These are phyloP conservation scores for Entelurus aequoreus DNA, from an alignment of 2,113 vertebrate species.

Conservation along the genomic window DNA sequence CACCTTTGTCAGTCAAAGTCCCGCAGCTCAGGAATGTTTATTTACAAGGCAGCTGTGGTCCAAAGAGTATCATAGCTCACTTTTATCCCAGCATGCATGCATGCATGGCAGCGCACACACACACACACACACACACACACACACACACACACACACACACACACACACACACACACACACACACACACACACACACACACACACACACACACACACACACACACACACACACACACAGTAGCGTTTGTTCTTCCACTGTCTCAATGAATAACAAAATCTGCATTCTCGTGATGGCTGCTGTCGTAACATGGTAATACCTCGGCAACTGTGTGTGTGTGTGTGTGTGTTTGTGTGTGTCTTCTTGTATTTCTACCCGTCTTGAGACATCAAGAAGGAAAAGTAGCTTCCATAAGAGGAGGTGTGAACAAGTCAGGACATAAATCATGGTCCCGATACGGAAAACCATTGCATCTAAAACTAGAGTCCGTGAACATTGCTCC, in stretches of 20 bases:
- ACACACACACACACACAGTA: no score
- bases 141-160: no score
- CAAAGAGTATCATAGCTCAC: slow-evolving; percentile 25
- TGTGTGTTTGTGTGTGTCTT: neutral
- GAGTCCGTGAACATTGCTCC: no score
- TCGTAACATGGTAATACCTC: slow-evolving; percentile 11
- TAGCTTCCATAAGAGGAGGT: no score
- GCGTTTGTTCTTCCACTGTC: slow-evolving; percentile 12
- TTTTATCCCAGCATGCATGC: slow-evolving; percentile 29
- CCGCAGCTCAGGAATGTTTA: slow-evolving; percentile 25
- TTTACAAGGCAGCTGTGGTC: slow-evolving; percentile 11
- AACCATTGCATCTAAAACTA: no score
- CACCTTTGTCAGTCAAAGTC: neutral
- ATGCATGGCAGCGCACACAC: neutral
- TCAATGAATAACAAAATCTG: slow-evolving; percentile 33
- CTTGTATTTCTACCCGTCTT: no score
- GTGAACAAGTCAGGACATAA: no score
- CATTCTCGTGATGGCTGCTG: slow-evolving; percentile 33
- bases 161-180: no score
- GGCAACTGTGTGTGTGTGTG: neutral
- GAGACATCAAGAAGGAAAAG: no score
- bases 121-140: neutral
- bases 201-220: no score
- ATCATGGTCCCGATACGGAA: no score
- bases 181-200: neutral